Conservation (phyloP, 2,113 vertebrate species). For the Sminthopsis crassicaudata region DNA sequence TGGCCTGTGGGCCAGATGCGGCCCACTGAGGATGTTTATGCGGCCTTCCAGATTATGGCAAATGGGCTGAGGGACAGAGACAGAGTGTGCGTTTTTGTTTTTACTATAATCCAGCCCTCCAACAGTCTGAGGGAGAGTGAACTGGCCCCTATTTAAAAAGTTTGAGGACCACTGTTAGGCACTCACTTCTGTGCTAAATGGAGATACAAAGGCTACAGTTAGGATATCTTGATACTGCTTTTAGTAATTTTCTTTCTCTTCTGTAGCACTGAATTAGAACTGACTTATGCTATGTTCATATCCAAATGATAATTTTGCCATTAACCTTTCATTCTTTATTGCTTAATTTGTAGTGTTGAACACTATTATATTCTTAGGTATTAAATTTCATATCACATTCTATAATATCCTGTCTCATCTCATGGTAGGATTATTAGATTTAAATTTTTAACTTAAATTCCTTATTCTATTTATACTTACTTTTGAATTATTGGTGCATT, state of each 20-base stretch:
- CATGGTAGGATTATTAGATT: background rate
- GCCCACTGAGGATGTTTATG: too few species aligned
- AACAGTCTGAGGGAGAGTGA: too few species aligned
- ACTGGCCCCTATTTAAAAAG: too few species aligned
- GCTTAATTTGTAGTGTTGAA: background rate
- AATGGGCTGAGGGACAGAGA: too few species aligned
- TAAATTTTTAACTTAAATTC: background rate
- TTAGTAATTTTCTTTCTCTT: background rate
- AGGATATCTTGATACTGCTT: background rate
- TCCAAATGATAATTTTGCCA: background rate
- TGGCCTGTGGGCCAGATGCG: too few species aligned
- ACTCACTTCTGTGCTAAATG: background rate
- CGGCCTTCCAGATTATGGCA: too few species aligned
- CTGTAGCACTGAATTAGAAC: background rate
- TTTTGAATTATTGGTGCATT: constrained; percentile 5
- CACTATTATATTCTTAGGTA: background rate
- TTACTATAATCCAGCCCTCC: too few species aligned
- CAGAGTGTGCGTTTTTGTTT: too few species aligned
- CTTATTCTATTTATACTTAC: background rate
- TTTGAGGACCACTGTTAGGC: too few species aligned
- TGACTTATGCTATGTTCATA: background rate
- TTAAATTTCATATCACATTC: background rate
- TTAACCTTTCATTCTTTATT: background rate
- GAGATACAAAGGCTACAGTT: background rate
- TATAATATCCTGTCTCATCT: background rate